These are phyloP conservation scores for Gerris buenoi DNA, from an alignment of 1,140 invertebrate genomes.

Conservation along the genomic window DNA sequence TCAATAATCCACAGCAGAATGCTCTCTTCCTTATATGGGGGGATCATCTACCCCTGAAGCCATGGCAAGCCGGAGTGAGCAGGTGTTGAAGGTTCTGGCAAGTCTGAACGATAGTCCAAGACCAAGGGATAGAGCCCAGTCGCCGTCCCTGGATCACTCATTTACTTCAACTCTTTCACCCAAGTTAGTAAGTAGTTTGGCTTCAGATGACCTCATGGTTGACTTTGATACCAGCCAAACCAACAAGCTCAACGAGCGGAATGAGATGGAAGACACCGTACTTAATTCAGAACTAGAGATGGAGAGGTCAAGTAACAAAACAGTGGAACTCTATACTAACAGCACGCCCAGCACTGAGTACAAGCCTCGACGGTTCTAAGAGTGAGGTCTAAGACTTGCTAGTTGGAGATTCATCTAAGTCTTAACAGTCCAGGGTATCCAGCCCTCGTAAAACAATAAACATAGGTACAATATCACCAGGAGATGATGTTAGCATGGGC, in stretches of 20 bases:
- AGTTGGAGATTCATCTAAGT: too few species aligned
- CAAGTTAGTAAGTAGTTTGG: conserved; percentile 58
- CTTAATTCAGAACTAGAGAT: too few species aligned
- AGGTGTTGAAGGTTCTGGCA: conserved; percentile 11
- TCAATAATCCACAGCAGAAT: conserved; percentile 33
- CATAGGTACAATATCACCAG: too few species aligned
- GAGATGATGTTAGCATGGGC: too few species aligned
- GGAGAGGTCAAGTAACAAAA: too few species aligned
- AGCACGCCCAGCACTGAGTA: too few species aligned
- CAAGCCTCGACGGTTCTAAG: too few species aligned
- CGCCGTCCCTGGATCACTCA: conserved; percentile 44
- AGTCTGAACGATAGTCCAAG: conserved; percentile 5
- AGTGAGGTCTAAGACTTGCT: too few species aligned
- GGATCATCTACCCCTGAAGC: not conserved
- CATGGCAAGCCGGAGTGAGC: conserved; percentile 8
- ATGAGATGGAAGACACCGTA: too few species aligned
- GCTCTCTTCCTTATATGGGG: conserved; percentile 4
- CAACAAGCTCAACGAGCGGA: conserved; percentile 16
- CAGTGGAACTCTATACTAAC: too few species aligned
- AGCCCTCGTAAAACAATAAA: too few species aligned
- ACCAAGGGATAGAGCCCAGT: conserved; percentile 4
- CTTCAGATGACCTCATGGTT: conserved; percentile 69
- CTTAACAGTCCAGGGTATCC: too few species aligned
- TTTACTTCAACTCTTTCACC: conserved; percentile 63
- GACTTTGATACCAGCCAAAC: conserved; percentile 42